phyloP scores from a whole-genome alignment of 1,140 invertebrate species.

The Drosophila kepulauana region DNA sequence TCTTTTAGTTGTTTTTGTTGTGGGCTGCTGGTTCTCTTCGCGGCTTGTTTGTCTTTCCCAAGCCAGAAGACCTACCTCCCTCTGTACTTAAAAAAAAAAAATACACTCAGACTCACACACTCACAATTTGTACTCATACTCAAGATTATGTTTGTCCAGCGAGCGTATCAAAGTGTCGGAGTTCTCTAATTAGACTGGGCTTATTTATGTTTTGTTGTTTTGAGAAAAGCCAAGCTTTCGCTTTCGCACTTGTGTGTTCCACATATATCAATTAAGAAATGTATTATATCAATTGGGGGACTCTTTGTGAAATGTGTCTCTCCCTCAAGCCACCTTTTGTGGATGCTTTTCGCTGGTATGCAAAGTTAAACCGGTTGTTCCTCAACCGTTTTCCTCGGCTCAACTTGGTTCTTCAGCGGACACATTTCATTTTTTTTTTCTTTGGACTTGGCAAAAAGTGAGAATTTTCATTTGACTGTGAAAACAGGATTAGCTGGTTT shows the following conservation, averaged over 20 bases:
- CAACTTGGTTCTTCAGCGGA: constrained; percentile 24
- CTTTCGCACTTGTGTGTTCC: constrained; percentile 60
- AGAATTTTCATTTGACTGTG: constrained; percentile 65
- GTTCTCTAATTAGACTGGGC: constrained; percentile 63
- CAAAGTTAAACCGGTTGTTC: constrained; percentile 61
- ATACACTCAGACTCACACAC: neutral
- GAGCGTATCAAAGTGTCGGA: constrained; percentile 64
- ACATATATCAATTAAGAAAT: constrained; percentile 15
- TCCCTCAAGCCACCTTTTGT: neutral
- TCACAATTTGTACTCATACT: constrained; percentile 31
- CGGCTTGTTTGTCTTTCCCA: constrained; percentile 43
- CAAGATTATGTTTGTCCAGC: constrained; percentile 7
- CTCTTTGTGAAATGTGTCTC: neutral
- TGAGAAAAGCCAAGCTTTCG: constrained; percentile 55
- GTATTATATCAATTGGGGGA: neutral
- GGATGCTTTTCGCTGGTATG: constrained; percentile 1
- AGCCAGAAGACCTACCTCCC: constrained; percentile 22
- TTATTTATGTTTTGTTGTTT: constrained; percentile 22
- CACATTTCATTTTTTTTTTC: constrained; percentile 37
- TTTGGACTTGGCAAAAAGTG: constrained; percentile 65
- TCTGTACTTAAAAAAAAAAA: neutral
- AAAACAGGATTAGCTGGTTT: constrained; percentile 72
- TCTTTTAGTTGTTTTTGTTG: constrained; percentile 18
- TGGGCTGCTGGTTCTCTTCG: constrained; percentile 43
- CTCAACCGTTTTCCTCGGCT: constrained; percentile 24